phyloP scores from a whole-genome alignment of 2,888 invertebrate genomes.

The Anticlea derivata region DNA sequence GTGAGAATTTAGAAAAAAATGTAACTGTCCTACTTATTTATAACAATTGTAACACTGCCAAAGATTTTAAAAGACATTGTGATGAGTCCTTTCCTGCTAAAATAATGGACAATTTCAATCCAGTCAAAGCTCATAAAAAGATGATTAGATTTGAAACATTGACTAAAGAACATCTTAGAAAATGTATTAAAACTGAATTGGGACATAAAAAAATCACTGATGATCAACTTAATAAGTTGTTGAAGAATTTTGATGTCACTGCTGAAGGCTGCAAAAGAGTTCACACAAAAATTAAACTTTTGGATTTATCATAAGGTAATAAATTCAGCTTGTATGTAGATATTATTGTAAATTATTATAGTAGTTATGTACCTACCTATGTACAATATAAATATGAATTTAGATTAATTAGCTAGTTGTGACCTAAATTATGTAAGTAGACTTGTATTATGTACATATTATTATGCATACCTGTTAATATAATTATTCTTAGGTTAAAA shows the following conservation, averaged over 20 bases:
- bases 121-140: slow-evolving; percentile 51
- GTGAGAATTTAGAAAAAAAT: slow-evolving; percentile 54
- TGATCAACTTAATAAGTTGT: slow-evolving; percentile 47
- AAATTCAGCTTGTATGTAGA: slow-evolving; percentile 17
- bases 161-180: slow-evolving; percentile 53
- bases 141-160: slow-evolving; percentile 62
- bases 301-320: slow-evolving; percentile 38
- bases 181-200: slow-evolving; percentile 66
- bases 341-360: slow-evolving; percentile 2
- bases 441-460: not conserved
- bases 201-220: slow-evolving; percentile 40
- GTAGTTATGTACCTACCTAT: slow-evolving; percentile 6
- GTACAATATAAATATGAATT: slow-evolving; percentile 7
- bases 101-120: slow-evolving; percentile 47
- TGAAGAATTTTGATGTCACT: slow-evolving; percentile 67
- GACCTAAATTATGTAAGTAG: not conserved
- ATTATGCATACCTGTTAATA: not conserved
- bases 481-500: not conserved
- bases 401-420: slow-evolving; percentile 9
- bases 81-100: slow-evolving; percentile 47
- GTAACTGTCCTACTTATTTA: slow-evolving; percentile 66
- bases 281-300: slow-evolving; percentile 66
- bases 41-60: slow-evolving; percentile 53
- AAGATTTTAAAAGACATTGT: slow-evolving; percentile 53
- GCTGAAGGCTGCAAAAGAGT: slow-evolving; percentile 78